phyloP scores from a whole-genome alignment of 23 tunicate species.

The Styela plicata region DNA sequence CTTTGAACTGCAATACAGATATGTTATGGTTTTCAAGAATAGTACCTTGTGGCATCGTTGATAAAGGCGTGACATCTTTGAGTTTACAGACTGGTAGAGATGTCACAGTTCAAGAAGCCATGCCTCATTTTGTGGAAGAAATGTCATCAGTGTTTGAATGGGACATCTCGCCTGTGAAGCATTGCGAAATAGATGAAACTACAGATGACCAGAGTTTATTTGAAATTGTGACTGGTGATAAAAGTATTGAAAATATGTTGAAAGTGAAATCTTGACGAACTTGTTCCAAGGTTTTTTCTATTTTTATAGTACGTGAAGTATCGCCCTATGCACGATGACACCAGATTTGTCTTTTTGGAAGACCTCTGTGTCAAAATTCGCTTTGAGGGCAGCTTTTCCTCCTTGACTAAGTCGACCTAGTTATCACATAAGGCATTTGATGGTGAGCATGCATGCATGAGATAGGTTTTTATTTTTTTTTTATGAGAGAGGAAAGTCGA shows the following conservation, averaged over 20 bases:
- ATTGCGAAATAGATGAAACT: background rate
- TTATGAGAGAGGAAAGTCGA: no score
- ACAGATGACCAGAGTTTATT: constrained; percentile 3
- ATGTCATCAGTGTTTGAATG: constrained; percentile 53
- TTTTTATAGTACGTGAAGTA: no score
- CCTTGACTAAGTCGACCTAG: no score
- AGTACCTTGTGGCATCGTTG: constrained; percentile 96
- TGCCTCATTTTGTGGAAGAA: constrained; percentile 49
- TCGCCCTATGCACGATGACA: no score
- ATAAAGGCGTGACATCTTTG: constrained; percentile 86
- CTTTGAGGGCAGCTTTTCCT: no score
- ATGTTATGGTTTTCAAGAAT: constrained; percentile 81
- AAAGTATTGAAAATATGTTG: background rate
- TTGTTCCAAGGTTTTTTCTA: no score
- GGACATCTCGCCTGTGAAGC: background rate
- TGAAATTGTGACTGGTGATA: background rate
- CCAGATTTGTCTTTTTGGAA: no score
- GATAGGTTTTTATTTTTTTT: no score
- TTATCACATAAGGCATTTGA: no score
- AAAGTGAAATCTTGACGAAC: background rate
- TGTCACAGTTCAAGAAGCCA: constrained; percentile 58
- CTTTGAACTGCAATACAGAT: constrained; percentile 92
- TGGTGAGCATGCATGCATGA: no score
- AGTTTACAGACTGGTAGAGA: constrained; percentile 27
- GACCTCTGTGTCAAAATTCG: no score